These are phyloP conservation scores for Channallabes apus DNA, from an alignment of 2,797 vertebrate genomes.

Conservation along the genomic window DNA sequence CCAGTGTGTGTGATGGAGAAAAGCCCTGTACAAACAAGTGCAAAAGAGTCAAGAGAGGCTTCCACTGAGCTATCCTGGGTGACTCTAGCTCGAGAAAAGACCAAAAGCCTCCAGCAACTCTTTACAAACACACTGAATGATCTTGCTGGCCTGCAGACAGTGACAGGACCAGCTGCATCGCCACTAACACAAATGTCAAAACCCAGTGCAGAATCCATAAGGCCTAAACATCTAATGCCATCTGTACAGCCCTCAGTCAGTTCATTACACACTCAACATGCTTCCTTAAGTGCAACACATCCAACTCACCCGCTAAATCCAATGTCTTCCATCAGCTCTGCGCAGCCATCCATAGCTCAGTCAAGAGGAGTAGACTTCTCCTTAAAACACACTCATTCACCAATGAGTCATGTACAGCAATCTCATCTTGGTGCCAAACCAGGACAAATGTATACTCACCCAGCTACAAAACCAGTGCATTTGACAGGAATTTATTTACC, in stretches of 20 bases:
- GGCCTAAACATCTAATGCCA: slow-evolving; percentile 11
- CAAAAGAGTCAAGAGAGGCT: slow-evolving; percentile 49
- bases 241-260: slow-evolving; percentile 14
- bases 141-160: slow-evolving; percentile 59
- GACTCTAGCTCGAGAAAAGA: slow-evolving; percentile 84
- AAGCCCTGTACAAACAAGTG: background rate
- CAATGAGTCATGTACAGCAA: slow-evolving; percentile 36
- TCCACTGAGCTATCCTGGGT: slow-evolving; percentile 82
- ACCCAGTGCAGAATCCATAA: slow-evolving; percentile 44
- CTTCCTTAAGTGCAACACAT: background rate
- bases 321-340: slow-evolving; percentile 13
- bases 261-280: slow-evolving; percentile 17
- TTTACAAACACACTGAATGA: slow-evolving; percentile 74
- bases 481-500: slow-evolving; percentile 19
- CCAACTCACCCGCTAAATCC: background rate
- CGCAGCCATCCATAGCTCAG: slow-evolving; percentile 19
- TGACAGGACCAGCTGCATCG: slow-evolving; percentile 57
- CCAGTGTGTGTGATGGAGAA: slow-evolving; percentile 19
- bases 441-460: slow-evolving; percentile 15
- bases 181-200: slow-evolving; percentile 52
- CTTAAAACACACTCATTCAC: slow-evolving; percentile 15
- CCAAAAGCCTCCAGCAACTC: slow-evolving; percentile 78
- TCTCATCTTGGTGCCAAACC: slow-evolving; percentile 28
- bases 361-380: background rate
- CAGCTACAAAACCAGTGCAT: slow-evolving; percentile 25